Conservation (phyloP, 2,888 invertebrate species). For the Hanleya hanleyi region DNA sequence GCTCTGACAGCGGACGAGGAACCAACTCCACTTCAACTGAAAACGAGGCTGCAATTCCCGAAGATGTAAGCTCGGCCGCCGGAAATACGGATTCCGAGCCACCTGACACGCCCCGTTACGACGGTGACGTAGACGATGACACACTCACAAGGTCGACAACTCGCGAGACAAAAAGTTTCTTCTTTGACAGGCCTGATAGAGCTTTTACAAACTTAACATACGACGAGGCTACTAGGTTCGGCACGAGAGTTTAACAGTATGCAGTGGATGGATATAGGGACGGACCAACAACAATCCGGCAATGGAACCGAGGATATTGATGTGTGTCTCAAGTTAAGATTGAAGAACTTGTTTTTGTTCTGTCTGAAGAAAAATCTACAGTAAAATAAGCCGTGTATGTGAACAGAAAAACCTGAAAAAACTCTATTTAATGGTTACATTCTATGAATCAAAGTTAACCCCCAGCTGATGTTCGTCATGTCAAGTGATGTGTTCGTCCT, state of each 20-base stretch:
- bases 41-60: background rate
- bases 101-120: background rate
- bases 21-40: background rate
- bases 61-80: background rate
- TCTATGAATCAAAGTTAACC: no score
- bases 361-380: no score
- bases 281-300: no score
- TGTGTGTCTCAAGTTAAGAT: no score
- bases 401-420: no score
- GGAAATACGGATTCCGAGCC: background rate
- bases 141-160: background rate
- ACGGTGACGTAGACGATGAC: background rate
- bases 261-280: no score
- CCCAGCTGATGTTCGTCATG: no score
- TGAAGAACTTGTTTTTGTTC: no score
- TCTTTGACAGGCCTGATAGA: constrained; percentile 2
- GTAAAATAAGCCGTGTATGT: no score
- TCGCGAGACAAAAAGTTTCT: background rate
- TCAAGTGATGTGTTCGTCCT: no score
- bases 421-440: no score
- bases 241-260: constrained; percentile 3
- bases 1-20: background rate
- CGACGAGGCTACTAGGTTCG: constrained; percentile 1
- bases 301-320: no score
- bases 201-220: constrained; percentile 4